Conservation (phyloP, 2,113 vertebrate species). For the Vidua macroura region DNA sequence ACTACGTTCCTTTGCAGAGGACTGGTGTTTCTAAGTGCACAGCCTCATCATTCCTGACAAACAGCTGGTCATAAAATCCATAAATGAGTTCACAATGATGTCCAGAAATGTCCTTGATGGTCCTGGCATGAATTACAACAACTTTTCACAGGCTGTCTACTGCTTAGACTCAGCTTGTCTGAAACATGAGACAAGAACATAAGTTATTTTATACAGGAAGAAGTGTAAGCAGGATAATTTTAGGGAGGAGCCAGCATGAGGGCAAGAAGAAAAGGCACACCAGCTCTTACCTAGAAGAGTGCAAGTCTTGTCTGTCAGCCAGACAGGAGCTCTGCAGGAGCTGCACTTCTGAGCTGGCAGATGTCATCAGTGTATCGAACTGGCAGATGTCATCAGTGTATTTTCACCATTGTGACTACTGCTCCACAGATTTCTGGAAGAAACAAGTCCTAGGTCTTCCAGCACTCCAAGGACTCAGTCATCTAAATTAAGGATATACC, state of each 20-base stretch:
- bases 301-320: accelerated
- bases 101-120: neutral
- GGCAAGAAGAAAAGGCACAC: neutral
- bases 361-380: neutral
- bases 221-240: neutral
- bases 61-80: neutral
- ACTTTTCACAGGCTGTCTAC: neutral
- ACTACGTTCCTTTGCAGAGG: neutral
- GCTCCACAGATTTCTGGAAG: neutral
- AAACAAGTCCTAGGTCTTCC: neutral
- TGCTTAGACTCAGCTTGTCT: neutral
- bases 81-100: neutral
- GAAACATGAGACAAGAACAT: neutral
- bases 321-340: neutral
- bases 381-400: neutral
- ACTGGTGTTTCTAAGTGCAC: neutral
- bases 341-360: neutral
- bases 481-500: neutral
- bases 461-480: neutral
- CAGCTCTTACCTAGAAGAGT: neutral
- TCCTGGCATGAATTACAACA: neutral
- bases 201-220: neutral
- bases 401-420: neutral
- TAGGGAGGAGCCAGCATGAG: neutral
- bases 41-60: neutral